These are phyloP conservation scores for Xestia c-nigrum DNA, from an alignment of 2,888 invertebrate genomes.

Conservation along the genomic window DNA sequence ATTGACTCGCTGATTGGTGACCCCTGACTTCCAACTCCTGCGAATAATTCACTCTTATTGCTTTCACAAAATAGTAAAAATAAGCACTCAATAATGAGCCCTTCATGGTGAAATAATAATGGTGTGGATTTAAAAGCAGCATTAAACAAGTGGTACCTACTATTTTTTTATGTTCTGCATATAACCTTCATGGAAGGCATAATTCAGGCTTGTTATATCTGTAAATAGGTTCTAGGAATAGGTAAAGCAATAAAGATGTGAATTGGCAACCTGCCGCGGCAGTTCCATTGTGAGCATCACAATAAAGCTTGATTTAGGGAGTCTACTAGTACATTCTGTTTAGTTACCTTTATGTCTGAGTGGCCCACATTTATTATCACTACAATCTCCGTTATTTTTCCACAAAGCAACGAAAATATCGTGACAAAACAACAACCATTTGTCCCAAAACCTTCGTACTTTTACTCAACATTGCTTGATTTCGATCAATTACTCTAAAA, in stretches of 20 bases:
- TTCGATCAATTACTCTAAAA: conserved; percentile 35
- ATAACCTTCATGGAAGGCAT: not conserved
- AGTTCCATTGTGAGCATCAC: conserved; percentile 20
- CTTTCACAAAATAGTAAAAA: conserved; percentile 18
- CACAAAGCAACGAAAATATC: conserved; percentile 14
- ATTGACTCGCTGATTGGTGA: conserved; percentile 70
- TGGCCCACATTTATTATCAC: conserved; percentile 36
- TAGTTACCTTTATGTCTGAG: conserved; percentile 18
- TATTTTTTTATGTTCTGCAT: not conserved
- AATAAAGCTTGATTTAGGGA: conserved; percentile 42
- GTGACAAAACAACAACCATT: conserved; percentile 24
- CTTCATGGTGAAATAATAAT: not conserved
- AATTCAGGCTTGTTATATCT: not conserved
- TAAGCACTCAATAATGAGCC: not conserved
- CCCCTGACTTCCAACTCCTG: conserved; percentile 27
- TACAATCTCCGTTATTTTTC: conserved; percentile 24
- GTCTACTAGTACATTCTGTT: conserved; percentile 6
- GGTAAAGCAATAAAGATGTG: conserved; percentile 26
- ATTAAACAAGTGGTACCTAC: not conserved
- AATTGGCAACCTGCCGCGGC: conserved; percentile 20
- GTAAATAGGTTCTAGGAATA: not conserved
- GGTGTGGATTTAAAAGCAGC: not conserved
- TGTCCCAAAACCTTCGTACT: conserved; percentile 25
- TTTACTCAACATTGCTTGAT: conserved; percentile 25
- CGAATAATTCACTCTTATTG: conserved; percentile 36